A percentile compares a stretch with the other conserved stretches of the same genome.
phyloP scores from a whole-genome alignment of 1,140 invertebrate species.

The Drosophila asahinai region DNA sequence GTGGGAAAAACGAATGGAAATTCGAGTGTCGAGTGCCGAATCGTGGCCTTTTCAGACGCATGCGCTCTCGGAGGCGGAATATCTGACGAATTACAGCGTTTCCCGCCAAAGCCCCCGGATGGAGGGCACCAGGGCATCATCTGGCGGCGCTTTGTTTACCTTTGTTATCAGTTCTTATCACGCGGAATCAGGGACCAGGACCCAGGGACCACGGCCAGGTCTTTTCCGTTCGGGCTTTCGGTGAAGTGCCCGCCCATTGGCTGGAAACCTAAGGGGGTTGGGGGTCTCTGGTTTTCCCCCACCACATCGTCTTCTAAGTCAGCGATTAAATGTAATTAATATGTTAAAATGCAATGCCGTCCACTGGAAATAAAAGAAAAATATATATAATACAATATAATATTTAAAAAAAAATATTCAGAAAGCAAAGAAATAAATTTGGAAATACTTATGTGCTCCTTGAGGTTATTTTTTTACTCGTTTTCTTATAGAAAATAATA shows the following conservation, averaged over 20 bases:
- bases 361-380: neutral
- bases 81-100: constrained; percentile 78
- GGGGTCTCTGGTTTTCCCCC: neutral
- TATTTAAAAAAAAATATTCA: too few species aligned
- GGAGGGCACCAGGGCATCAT: constrained; percentile 33
- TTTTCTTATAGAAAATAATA: neutral
- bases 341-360: neutral
- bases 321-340: constrained; percentile 38
- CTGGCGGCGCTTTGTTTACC: constrained; percentile 71
- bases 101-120: constrained; percentile 63
- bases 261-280: constrained; percentile 15
- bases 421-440: too few species aligned
- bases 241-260: constrained; percentile 74
- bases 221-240: constrained; percentile 2
- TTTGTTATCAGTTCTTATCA: constrained; percentile 83
- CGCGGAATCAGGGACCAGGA: constrained; percentile 21
- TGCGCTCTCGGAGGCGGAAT: constrained; percentile 32
- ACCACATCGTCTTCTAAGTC: neutral
- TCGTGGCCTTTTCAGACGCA: constrained; percentile 41
- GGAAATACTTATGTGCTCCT: too few species aligned
- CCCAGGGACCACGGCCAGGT: constrained; percentile 5
- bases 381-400: too few species aligned
- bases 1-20: constrained; percentile 14
- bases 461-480: too few species aligned
- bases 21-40: constrained; percentile 21